Conservation (phyloP, 1,140 invertebrate species). For the Drosophila trapezifrons region DNA sequence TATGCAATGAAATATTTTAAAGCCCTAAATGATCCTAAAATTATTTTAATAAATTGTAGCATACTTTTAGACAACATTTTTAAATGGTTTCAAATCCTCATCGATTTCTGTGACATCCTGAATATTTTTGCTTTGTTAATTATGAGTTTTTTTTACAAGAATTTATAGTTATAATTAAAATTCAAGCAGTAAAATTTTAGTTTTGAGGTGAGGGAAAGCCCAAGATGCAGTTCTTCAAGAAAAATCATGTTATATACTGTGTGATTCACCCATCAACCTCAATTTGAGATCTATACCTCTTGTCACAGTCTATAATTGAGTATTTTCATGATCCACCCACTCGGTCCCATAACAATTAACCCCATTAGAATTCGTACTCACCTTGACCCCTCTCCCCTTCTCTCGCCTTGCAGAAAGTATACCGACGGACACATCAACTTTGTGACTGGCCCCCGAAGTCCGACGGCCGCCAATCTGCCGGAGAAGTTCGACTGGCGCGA, state of each 20-base stretch:
- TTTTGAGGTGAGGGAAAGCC: too few species aligned
- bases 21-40: too few species aligned
- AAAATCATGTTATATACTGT: not conserved
- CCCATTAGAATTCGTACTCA: not conserved
- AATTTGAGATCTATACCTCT: not conserved
- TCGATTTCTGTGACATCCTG: too few species aligned
- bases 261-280: not conserved
- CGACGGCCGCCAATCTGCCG: conserved; percentile 71
- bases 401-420: conserved; percentile 49
- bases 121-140: too few species aligned
- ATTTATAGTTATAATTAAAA: too few species aligned
- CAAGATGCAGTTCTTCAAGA: too few species aligned
- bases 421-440: conserved; percentile 70
- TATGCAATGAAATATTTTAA: too few species aligned
- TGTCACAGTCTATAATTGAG: conserved; percentile 3
- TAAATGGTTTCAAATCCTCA: too few species aligned
- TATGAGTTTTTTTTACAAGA: too few species aligned
- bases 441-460: conserved; percentile 52
- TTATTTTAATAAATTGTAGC: too few species aligned
- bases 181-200: not conserved
- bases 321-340: not conserved
- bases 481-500: conserved; percentile 88
- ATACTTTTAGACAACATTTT: too few species aligned
- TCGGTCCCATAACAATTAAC: not conserved
- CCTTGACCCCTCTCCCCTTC: not conserved